Evolutionary conservation across 2,888 invertebrate species (phyloP), one percentile per base, ranked within the genome.

Genomic region (Himalopsyche japonica): DNA sequence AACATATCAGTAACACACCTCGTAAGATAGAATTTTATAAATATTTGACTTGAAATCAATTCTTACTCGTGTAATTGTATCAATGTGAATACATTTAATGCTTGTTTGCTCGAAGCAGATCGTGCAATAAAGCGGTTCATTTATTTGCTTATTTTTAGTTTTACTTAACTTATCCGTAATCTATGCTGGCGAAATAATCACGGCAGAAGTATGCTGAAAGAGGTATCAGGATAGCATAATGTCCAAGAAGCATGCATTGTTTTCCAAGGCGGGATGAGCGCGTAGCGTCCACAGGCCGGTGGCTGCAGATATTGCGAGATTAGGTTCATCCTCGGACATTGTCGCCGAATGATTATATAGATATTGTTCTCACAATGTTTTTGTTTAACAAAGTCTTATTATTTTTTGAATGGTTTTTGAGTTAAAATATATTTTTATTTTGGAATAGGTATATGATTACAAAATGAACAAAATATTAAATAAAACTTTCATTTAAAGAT

Each of bases 171-270:
- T 84, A 84, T 84, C 84, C 77, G 49, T 78, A 81, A 81, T 81
- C 81, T 84, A 48, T 84, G 77, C 78, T 49, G 79, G 43, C 81
- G 84, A 81, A 82, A 82, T 79, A 81, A 84, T 84, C 82, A 79
- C 77, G 82, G 79, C 77, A 77, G 80, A 64, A 70, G 84, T 49
- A 76, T 30, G 81, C 76, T 49, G 49, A 24, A 57, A 7, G 57
- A 27, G 47, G 81, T 84, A 85, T 84, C 86, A 82, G 86, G 86
- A 84, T 80, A 81, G 86, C 86, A 86, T 86, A 85, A 84, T 80
- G 86, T 85, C 85, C 83, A 77, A 84, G 70, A 84, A 85, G 85
- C 84, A 81, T 81, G 86, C 82, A 85, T 84, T 86, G 86, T 86
- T 76, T 84, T 85, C 83, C 82, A 47, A 32, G 70, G 70, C 84